phyloP scores from a whole-genome alignment of 2,113 vertebrate species.

The Oncorhynchus nerka region DNA sequence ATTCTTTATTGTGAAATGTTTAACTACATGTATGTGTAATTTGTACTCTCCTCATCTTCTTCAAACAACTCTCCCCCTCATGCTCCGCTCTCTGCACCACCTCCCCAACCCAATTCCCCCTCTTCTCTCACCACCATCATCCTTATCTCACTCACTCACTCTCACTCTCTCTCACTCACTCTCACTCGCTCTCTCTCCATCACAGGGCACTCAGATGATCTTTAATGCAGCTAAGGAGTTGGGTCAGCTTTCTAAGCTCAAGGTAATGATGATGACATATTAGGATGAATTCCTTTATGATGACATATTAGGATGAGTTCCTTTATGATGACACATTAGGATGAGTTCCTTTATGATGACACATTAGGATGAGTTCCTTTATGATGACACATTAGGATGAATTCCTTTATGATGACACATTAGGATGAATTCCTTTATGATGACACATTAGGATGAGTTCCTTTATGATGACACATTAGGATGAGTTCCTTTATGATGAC shows the following conservation, averaged over 20 bases:
- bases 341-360: not conserved
- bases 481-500: not conserved
- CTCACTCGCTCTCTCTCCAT: constrained; percentile 11
- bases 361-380: too few species aligned
- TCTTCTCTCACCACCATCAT: too few species aligned
- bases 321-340: not conserved
- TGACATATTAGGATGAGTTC: too few species aligned
- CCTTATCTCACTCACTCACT: not conserved
- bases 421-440: not conserved
- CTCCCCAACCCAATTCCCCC: not conserved
- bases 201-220: constrained; percentile 95
- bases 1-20: not conserved
- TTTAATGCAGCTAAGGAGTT: constrained; percentile 96
- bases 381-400: not conserved
- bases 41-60: not conserved
- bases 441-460: too few species aligned
- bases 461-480: not conserved
- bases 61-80: not conserved
- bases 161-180: not conserved
- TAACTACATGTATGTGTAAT: not conserved
- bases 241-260: constrained; percentile 95
- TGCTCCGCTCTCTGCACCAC: not conserved
- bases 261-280: constrained; percentile 70
- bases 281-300: not conserved
- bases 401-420: not conserved